Evolutionary conservation across 1,140 invertebrate genomes (phyloP).

Genomic region (Armadillidium nasatum): DNA sequence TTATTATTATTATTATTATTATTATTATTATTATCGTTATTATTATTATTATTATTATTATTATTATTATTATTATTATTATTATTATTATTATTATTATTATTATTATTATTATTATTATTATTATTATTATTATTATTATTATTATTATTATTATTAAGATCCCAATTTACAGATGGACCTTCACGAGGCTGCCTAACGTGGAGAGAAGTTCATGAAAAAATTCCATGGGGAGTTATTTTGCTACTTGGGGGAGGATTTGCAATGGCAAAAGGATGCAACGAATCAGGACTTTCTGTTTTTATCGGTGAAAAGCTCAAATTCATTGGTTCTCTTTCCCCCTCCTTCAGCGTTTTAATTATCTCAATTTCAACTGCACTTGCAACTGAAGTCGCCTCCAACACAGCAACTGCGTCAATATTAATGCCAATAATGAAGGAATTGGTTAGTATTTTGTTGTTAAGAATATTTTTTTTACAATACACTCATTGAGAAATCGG

Average conservation of each 20-base stretch:
- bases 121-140: no score
- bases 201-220: conserved; percentile 31
- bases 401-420: conserved; percentile 76
- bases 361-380: conserved; percentile 53
- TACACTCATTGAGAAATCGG: no score
- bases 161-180: not conserved
- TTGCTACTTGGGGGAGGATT: conserved; percentile 66
- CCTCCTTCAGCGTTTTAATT: conserved; percentile 48
- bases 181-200: conserved; percentile 22
- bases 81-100: no score
- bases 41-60: no score
- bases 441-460: conserved; percentile 8
- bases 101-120: no score
- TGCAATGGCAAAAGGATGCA: conserved; percentile 74
- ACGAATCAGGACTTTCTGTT: conserved; percentile 63
- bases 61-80: no score
- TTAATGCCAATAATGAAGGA: conserved; percentile 62
- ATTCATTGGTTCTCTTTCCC: conserved; percentile 48
- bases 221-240: conserved; percentile 33
- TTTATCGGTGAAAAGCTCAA: conserved; percentile 62
- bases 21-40: no score
- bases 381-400: conserved; percentile 76
- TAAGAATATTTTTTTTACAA: no score
- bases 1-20: no score
- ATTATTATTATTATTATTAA: no score